Evolutionary conservation across 92 coral and sea anemone genomes (phyloP).

Genomic region (Diadumene lineata): DNA sequence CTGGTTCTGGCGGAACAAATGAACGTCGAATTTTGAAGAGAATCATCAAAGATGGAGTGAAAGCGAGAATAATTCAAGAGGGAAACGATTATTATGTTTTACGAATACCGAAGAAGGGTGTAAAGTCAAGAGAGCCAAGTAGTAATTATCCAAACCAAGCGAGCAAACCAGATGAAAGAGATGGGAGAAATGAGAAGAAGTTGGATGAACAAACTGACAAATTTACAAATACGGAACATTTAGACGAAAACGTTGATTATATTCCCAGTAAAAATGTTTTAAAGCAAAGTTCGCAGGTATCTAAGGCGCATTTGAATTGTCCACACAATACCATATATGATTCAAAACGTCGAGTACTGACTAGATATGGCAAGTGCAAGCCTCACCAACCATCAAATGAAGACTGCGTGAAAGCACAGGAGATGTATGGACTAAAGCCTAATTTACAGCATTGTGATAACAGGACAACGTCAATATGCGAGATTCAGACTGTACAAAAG

Average conservation of each 20-base stretch:
- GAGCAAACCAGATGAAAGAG: no score
- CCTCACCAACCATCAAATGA: conserved; percentile 46
- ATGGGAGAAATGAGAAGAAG: no score
- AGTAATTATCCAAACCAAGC: no score
- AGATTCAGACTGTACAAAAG: conserved; percentile 12
- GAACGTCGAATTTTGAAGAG: background rate
- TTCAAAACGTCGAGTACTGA: background rate
- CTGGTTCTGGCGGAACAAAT: background rate
- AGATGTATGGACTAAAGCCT: conserved; percentile 31
- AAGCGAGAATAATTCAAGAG: background rate
- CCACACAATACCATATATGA: background rate
- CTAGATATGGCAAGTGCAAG: conserved; percentile 50
- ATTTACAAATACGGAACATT: background rate
- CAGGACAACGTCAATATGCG: conserved; percentile 41
- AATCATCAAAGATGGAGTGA: background rate
- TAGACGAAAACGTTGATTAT: background rate
- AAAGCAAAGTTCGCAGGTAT: background rate
- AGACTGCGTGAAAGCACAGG: conserved; percentile 37
- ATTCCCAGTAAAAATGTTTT: background rate
- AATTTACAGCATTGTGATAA: conserved; percentile 39
- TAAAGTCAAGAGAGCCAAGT: no score
- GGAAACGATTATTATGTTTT: background rate
- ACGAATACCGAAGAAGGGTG: background rate
- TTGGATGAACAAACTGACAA: no score
- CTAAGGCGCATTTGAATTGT: background rate